phyloP scores from a whole-genome alignment of 2,113 vertebrate genomes.

The Semicossyphus pulcher region DNA sequence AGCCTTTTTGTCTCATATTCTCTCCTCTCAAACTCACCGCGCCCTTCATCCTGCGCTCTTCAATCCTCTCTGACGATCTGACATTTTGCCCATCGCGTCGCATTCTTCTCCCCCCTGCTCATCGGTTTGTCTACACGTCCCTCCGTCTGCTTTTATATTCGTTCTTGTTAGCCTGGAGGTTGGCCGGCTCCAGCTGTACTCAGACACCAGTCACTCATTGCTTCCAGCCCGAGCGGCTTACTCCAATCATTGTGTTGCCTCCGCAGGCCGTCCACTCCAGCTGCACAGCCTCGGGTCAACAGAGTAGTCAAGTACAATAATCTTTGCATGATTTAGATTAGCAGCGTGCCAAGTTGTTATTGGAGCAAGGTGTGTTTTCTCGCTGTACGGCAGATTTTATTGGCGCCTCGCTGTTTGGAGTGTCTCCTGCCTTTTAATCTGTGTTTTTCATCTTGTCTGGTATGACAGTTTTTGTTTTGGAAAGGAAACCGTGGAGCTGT shows the following conservation, averaged over 20 bases:
- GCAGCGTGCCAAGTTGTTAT: slow-evolving; percentile 38
- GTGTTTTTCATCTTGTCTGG: slow-evolving; percentile 66
- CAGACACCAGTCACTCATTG: slow-evolving; percentile 38
- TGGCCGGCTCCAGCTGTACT: neutral
- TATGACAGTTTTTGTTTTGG: slow-evolving; percentile 49
- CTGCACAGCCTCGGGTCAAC: slow-evolving; percentile 48
- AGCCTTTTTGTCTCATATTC: slow-evolving; percentile 9
- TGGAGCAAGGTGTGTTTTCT: slow-evolving; percentile 58
- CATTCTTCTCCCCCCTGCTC: slow-evolving; percentile 10
- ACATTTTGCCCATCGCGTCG: slow-evolving; percentile 1
- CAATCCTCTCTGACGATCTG: neutral
- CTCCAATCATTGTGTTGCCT: slow-evolving; percentile 36
- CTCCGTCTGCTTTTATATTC: neutral
- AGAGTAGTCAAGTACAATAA: slow-evolving; percentile 24
- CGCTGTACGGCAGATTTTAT: slow-evolving; percentile 17
- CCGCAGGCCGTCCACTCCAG: slow-evolving; percentile 44
- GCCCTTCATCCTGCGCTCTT: neutral
- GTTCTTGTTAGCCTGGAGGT: neutral
- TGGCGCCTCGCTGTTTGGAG: slow-evolving; percentile 29
- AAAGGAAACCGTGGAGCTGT: slow-evolving; percentile 29
- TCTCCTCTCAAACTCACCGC: neutral
- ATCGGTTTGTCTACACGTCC: slow-evolving; percentile 15
- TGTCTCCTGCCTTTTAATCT: slow-evolving; percentile 55
- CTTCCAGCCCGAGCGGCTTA: slow-evolving; percentile 41
- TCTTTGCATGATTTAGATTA: slow-evolving; percentile 31